phyloP scores from a whole-genome alignment of 2,113 vertebrate genomes.

The Plecotus auritus region DNA sequence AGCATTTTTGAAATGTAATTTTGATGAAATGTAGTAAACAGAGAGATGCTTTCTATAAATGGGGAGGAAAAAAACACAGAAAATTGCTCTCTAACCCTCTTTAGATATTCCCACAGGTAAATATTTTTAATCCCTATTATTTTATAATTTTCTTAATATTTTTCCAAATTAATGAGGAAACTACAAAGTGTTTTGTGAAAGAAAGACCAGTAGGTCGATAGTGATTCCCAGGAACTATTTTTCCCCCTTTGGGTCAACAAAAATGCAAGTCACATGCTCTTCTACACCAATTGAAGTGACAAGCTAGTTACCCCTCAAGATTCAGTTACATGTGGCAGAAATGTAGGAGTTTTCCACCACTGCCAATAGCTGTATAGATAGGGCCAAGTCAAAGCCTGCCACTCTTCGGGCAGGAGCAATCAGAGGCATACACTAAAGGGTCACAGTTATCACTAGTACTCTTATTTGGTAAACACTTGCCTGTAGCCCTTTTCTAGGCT shows the following conservation, averaged over 20 bases:
- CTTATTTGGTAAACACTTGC: not conserved
- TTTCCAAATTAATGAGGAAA: not conserved
- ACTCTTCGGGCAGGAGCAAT: rapidly evolving
- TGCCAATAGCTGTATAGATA: not conserved
- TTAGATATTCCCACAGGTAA: not conserved
- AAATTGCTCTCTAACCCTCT: not conserved
- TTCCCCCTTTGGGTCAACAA: not conserved
- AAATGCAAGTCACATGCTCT: not conserved
- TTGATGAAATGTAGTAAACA: not conserved
- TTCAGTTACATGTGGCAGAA: not conserved
- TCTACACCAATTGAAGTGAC: not conserved
- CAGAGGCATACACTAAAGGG: too few relatives aligned
- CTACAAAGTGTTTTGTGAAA: not conserved
- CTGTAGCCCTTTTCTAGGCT: not conserved
- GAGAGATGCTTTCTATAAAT: not conserved
- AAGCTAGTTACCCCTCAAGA: not conserved
- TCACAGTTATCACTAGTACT: not conserved
- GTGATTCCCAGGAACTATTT: not conserved
- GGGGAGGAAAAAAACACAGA: not conserved
- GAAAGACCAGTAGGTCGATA: not conserved
- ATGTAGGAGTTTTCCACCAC: rapidly evolving
- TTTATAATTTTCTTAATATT: slow-evolving; percentile 36
- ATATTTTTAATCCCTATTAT: not conserved
- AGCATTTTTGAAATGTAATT: not conserved
- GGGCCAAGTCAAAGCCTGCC: not conserved